A percentile compares a stretch with the other conserved stretches of the same genome.
Conservation (phyloP, 2,113 vertebrate species). For the Ornithorhynchus anatinus region DNA sequence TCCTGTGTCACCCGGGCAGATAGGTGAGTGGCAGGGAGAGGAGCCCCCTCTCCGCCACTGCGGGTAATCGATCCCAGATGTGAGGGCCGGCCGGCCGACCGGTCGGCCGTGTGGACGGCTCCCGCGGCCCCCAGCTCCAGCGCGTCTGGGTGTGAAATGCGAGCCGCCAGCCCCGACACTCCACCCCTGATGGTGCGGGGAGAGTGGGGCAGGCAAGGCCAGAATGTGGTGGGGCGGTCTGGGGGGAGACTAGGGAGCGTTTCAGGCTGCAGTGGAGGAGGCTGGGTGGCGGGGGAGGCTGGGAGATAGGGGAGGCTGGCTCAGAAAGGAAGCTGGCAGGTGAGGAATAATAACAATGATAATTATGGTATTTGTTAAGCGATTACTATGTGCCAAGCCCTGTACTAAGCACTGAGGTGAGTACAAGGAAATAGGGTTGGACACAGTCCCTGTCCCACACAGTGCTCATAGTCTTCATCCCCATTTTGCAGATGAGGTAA, state of each 20-base stretch:
- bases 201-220: too few relatives aligned
- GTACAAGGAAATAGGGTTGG: too few relatives aligned
- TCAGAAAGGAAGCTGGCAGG: not conserved
- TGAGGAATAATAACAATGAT: too few relatives aligned
- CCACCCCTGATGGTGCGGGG: not conserved
- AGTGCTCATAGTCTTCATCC: too few relatives aligned
- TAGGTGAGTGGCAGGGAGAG: constrained; percentile 79
- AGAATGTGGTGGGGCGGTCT: too few relatives aligned
- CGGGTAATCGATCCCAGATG: constrained; percentile 82
- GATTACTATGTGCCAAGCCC: too few relatives aligned
- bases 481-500: too few relatives aligned
- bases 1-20: constrained; percentile 75
- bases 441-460: too few relatives aligned
- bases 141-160: constrained; percentile 33
- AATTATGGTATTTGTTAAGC: too few relatives aligned
- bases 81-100: constrained; percentile 52
- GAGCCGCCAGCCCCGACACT: not conserved
- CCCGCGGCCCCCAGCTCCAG: not conserved
- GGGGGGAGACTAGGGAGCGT: not conserved
- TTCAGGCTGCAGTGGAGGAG: too few relatives aligned
- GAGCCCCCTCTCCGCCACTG: constrained; percentile 71
- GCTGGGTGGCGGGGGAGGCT: not conserved
- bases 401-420: too few relatives aligned
- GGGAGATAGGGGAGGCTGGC: not conserved
- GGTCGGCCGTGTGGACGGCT: constrained; percentile 10